Evolutionary conservation across 1,140 invertebrate genomes (phyloP).

Genomic region (Drosophila simulans): DNA sequence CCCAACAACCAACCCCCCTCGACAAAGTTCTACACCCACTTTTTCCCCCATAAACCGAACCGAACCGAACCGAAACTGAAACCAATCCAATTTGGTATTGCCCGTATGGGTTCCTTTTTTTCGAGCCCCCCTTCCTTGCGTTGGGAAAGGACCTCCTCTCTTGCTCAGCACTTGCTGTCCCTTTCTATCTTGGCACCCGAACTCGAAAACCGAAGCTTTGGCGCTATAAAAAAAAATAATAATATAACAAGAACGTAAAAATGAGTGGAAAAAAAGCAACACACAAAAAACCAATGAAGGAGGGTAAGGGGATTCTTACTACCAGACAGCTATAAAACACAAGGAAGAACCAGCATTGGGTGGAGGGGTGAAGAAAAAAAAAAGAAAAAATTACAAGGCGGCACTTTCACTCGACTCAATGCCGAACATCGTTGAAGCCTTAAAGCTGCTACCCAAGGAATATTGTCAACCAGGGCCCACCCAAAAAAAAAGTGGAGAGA

Average conservation of each 20-base stretch:
- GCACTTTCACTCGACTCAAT: slow-evolving; percentile 70
- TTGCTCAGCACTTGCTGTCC: slow-evolving; percentile 45
- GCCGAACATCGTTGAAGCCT: slow-evolving; percentile 66
- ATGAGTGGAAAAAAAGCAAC: slow-evolving; percentile 54
- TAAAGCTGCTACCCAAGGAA: slow-evolving; percentile 49
- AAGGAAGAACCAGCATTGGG: not conserved
- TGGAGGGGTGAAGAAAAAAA: slow-evolving; percentile 7
- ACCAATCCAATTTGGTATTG: slow-evolving; percentile 80
- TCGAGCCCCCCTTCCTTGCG: slow-evolving; percentile 1
- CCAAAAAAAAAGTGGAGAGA: not conserved
- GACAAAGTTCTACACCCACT: slow-evolving; percentile 37
- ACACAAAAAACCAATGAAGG: slow-evolving; percentile 26
- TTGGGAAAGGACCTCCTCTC: slow-evolving; percentile 6
- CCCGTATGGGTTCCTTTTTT: slow-evolving; percentile 50
- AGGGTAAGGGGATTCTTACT: not conserved
- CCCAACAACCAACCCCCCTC: slow-evolving; percentile 14
- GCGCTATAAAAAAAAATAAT: slow-evolving; percentile 27
- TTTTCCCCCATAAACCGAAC: slow-evolving; percentile 46
- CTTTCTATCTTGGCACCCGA: slow-evolving; percentile 64
- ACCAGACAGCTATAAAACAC: slow-evolving; percentile 48
- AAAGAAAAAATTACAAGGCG: slow-evolving; percentile 37
- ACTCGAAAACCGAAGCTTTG: slow-evolving; percentile 51
- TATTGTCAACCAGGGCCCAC: slow-evolving; percentile 34
- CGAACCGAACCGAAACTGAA: slow-evolving; percentile 59
- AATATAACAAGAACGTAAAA: slow-evolving; percentile 40